A percentile compares a stretch with the other conserved stretches of the same genome.
Conservation (phyloP, 2,797 vertebrate genomes). For the Ibycter americanus region DNA sequence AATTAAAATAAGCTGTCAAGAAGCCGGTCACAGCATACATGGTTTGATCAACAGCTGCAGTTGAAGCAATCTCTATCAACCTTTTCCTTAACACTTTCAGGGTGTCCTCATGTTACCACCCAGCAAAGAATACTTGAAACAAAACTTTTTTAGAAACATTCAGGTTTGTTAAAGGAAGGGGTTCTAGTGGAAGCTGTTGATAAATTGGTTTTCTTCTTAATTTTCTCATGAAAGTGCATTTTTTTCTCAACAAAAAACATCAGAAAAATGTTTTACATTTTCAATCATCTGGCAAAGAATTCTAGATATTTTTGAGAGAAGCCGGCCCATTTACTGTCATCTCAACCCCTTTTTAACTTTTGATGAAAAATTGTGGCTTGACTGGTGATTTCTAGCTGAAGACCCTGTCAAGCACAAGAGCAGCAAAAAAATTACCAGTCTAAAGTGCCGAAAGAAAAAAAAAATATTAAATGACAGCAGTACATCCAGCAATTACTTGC, state of each 20-base stretch:
- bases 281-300: background rate
- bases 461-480: background rate
- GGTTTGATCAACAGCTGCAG: background rate
- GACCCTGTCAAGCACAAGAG: background rate
- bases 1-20: background rate
- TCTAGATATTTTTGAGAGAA: background rate
- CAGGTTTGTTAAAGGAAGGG: background rate
- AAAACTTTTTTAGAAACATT: background rate
- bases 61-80: background rate
- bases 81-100: background rate
- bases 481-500: background rate
- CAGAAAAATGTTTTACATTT: background rate
- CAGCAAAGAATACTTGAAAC: background rate
- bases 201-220: background rate
- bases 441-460: background rate
- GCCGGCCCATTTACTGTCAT: background rate
- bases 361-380: background rate
- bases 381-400: background rate
- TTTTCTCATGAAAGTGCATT: background rate
- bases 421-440: background rate
- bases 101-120: background rate
- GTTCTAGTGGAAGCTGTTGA: background rate
- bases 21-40: background rate
- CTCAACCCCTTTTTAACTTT: background rate
- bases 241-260: background rate